These are phyloP conservation scores for Drosophila greeni DNA, from an alignment of 2,888 invertebrate species.

Conservation along the genomic window DNA sequence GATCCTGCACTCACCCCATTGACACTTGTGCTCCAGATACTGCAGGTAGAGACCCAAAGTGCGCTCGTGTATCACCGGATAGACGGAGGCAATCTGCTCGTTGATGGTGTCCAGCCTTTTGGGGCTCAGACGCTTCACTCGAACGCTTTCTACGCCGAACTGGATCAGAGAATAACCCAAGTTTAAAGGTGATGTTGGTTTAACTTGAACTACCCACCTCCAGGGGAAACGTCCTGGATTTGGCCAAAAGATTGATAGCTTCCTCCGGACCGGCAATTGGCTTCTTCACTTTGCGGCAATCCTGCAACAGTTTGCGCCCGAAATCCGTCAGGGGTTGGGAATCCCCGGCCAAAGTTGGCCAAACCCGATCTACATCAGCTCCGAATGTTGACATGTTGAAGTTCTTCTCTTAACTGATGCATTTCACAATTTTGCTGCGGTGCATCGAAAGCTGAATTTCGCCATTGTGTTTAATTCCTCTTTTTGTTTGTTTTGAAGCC, in stretches of 20 bases:
- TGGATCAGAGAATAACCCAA: constrained; percentile 38
- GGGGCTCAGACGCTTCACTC: constrained; percentile 68
- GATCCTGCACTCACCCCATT: constrained; percentile 67
- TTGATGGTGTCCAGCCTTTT: constrained; percentile 66
- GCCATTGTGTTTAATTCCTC: not conserved
- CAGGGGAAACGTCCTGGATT: constrained; percentile 68
- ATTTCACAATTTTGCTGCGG: not conserved
- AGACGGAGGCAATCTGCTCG: constrained; percentile 80
- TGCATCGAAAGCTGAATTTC: not conserved
- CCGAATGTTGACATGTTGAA: constrained; percentile 69
- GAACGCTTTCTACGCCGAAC: constrained; percentile 77
- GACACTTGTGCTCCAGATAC: constrained; percentile 83
- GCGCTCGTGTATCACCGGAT: constrained; percentile 85
- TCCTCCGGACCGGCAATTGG: constrained; percentile 52
- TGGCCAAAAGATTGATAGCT: constrained; percentile 52
- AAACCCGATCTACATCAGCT: constrained; percentile 61
- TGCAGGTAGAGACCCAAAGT: constrained; percentile 82
- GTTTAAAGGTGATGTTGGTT: too few relatives aligned
- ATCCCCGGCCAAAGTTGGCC: constrained; percentile 45
- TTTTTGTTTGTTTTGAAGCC: not conserved
- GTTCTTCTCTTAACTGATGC: not conserved
- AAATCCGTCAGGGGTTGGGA: constrained; percentile 50
- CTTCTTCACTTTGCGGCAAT: constrained; percentile 57
- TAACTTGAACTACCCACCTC: constrained; percentile 55
- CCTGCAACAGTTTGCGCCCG: constrained; percentile 54